Evolutionary conservation across 2,797 vertebrate genomes (phyloP), one percentile per base, ranked within the genome.

Genomic region (Dendrocincla fuliginosa): DNA sequence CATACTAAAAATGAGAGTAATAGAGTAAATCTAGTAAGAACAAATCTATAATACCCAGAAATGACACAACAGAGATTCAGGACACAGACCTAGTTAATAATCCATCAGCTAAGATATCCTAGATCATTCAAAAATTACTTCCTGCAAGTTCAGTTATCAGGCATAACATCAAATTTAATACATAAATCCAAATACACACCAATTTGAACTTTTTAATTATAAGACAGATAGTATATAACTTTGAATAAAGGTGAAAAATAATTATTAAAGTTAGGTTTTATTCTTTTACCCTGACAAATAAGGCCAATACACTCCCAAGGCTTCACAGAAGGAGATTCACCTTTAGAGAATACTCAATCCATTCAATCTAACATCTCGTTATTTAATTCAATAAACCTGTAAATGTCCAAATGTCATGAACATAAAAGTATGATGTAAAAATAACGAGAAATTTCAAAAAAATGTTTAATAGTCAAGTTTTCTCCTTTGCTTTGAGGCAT

Each of bases 1-100:
- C 96, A 99, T 1, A 97, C 99, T 99, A 78, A 64, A 93, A 95
- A 16, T 81, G 50, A 88, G 28, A 91, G 30, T 10, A 89, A 84
- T 3, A 75, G 24, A 84, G 11, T 12, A 56, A 61, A 35, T 81
- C 50, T 59, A 84, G 3, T 81, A 55, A 74, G 37, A 80, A 67
- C 11, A 75, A 20, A 30, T 23, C 33, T 19, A 1, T 24, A 68
- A 50, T 9, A 67, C 11, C 64, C 20, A 80, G 32, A 84, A 94
- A 68, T 30, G 19, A 49, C 10, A 81, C 11, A 73, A 56, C 11
- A 68, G 39, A 83, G 7, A 77, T 53, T 64, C 23, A 25, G 44
- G 22, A 80, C 30, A 76, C 3, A 77, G 30, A 41, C 20, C 13
- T 64, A 75, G 20, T 19, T 56, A 84, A 47, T 39, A 69, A 87